phyloP scores from a whole-genome alignment of 2,888 invertebrate species.

The Criorhina ranunculi region DNA sequence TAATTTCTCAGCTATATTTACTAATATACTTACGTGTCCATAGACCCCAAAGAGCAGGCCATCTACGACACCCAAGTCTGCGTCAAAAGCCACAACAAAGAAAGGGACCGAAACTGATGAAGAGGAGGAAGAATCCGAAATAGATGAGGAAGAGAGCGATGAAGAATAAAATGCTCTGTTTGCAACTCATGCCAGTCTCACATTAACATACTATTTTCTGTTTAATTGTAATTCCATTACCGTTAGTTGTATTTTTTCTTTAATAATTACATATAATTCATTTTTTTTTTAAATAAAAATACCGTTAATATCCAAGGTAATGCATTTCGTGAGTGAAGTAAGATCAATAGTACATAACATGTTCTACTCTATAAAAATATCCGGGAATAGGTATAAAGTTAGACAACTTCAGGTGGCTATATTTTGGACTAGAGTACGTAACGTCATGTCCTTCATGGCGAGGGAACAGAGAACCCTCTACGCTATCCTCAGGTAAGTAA shows the following conservation, averaged over 20 bases:
- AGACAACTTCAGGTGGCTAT: too few relatives aligned
- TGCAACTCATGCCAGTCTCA: neutral
- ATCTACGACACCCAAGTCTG: neutral
- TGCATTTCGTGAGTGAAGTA: too few relatives aligned
- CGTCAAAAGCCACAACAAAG: slow-evolving; percentile 49
- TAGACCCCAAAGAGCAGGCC: slow-evolving; percentile 51
- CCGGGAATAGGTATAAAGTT: too few relatives aligned
- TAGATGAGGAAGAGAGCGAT: slow-evolving; percentile 80
- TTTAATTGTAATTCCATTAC: slow-evolving; percentile 55
- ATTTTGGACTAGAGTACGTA: too few relatives aligned
- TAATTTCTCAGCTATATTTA: neutral
- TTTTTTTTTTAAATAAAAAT: slow-evolving; percentile 2
- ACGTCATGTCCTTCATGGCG: too few relatives aligned
- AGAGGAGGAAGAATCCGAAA: slow-evolving; percentile 84
- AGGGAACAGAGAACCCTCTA: too few relatives aligned
- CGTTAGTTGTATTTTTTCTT: slow-evolving; percentile 42
- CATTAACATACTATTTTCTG: slow-evolving; percentile 11
- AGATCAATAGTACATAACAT: too few relatives aligned
- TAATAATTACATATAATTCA: slow-evolving; percentile 8
- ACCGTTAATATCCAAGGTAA: neutral
- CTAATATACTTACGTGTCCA: neutral
- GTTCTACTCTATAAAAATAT: too few relatives aligned
- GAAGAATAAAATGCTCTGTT: slow-evolving; percentile 78
- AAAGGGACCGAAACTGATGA: slow-evolving; percentile 65
- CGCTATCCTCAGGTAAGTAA: too few relatives aligned